A percentile compares a stretch with the other conserved stretches of the same genome.
These are phyloP conservation scores for Nasonia vitripennis DNA, from an alignment of 1,140 invertebrate genomes.

Conservation along the genomic window DNA sequence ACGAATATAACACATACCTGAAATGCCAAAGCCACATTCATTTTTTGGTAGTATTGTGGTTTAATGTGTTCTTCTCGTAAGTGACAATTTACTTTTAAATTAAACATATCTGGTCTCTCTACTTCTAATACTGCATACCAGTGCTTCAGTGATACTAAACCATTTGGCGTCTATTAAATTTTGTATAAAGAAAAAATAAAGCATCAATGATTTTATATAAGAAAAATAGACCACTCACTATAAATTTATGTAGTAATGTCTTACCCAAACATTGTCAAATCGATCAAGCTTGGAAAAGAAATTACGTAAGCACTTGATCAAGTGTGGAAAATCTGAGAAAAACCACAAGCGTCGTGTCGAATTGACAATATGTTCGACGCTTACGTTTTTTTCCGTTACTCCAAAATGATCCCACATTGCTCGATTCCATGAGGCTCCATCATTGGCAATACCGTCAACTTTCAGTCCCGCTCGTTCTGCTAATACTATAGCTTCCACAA, in stretches of 20 bases:
- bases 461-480: slow-evolving; percentile 52
- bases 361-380: slow-evolving; percentile 40
- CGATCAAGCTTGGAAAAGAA: neutral
- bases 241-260: too few relatives aligned
- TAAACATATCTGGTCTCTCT: slow-evolving; percentile 34
- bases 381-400: slow-evolving; percentile 27
- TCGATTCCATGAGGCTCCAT: slow-evolving; percentile 55
- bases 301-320: slow-evolving; percentile 52
- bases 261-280: slow-evolving; percentile 3
- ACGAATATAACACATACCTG: slow-evolving; percentile 2
- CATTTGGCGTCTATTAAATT: neutral
- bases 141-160: neutral
- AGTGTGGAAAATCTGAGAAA: slow-evolving; percentile 53
- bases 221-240: too few relatives aligned
- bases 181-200: neutral
- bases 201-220: too few relatives aligned
- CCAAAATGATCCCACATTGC: slow-evolving; percentile 54
- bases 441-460: slow-evolving; percentile 53
- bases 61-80: slow-evolving; percentile 44
- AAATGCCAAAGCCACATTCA: slow-evolving; percentile 30
- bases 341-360: slow-evolving; percentile 50
- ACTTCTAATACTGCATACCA: slow-evolving; percentile 35
- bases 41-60: slow-evolving; percentile 51
- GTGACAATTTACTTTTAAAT: slow-evolving; percentile 49
- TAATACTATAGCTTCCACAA: slow-evolving; percentile 55